Conservation (phyloP, 2,888 invertebrate genomes). For the Himalopsyche tibetana region DNA sequence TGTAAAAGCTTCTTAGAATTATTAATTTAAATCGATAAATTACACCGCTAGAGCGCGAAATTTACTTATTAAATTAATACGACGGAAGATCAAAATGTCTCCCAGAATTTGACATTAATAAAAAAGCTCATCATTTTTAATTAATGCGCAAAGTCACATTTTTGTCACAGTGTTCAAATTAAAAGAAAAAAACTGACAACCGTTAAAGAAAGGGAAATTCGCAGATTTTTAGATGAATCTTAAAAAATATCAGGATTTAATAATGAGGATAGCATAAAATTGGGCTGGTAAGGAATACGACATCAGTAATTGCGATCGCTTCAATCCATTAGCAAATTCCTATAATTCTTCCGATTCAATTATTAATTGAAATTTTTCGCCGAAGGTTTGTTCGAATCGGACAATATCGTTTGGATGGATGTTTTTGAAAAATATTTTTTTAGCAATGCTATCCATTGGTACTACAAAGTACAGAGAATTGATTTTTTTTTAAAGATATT, state of each 20-base stretch:
- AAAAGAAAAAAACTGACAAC: background rate
- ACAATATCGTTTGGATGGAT: background rate
- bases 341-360: background rate
- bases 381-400: background rate
- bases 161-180: background rate
- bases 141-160: background rate
- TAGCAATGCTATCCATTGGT: no score
- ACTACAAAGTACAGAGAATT: no score
- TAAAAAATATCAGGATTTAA: background rate
- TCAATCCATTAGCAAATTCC: background rate
- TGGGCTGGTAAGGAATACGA: background rate
- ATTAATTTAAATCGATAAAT: background rate
- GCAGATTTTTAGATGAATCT: background rate
- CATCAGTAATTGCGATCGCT: constrained; percentile 1
- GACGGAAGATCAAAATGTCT: background rate
- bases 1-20: background rate
- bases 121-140: constrained; percentile 3
- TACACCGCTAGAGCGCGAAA: background rate
- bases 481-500: no score
- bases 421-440: background rate
- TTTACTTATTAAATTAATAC: background rate
- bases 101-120: background rate
- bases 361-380: background rate
- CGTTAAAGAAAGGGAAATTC: background rate
- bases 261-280: background rate